Percentiles rank a stretch among this genome's conserved stretches.
Conservation (phyloP, 2,797 vertebrate genomes). For the Peromyscus attwateri region DNA sequence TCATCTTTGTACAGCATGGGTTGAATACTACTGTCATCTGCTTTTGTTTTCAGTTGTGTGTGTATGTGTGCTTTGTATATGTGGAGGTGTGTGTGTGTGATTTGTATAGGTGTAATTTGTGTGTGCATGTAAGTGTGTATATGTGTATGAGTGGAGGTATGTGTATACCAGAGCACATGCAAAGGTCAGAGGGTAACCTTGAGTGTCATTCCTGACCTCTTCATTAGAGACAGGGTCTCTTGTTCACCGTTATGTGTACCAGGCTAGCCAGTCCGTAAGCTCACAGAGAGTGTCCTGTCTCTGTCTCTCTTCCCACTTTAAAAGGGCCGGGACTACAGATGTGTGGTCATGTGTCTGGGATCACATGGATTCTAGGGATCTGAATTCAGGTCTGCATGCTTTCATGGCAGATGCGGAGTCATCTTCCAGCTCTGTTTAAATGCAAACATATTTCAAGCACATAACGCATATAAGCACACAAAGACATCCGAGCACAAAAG, state of each 20-base stretch:
- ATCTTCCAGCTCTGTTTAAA: not conserved
- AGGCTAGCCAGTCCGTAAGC: not conserved
- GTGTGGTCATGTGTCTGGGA: not conserved
- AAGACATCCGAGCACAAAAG: too few species aligned
- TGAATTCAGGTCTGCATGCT: not conserved
- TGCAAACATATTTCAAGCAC: not conserved
- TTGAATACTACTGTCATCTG: not conserved
- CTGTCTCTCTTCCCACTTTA: not conserved
- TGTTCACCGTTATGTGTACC: not conserved
- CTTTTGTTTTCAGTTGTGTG: not conserved
- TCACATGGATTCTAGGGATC: not conserved
- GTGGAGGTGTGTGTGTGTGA: not conserved
- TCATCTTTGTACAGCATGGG: fast-evolving
- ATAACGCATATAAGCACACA: fast-evolving
- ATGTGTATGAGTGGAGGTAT: not conserved
- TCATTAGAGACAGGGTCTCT: not conserved
- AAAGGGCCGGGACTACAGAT: not conserved
- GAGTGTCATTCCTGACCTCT: not conserved
- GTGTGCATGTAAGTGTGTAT: not conserved
- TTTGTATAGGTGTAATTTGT: not conserved
- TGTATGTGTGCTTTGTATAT: not conserved
- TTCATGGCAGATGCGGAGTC: not conserved
- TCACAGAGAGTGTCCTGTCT: not conserved
- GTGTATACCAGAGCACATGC: not conserved
- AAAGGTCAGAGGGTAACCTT: not conserved